Conservation (phyloP, 2,797 vertebrate genomes). For the Carapus acus region DNA sequence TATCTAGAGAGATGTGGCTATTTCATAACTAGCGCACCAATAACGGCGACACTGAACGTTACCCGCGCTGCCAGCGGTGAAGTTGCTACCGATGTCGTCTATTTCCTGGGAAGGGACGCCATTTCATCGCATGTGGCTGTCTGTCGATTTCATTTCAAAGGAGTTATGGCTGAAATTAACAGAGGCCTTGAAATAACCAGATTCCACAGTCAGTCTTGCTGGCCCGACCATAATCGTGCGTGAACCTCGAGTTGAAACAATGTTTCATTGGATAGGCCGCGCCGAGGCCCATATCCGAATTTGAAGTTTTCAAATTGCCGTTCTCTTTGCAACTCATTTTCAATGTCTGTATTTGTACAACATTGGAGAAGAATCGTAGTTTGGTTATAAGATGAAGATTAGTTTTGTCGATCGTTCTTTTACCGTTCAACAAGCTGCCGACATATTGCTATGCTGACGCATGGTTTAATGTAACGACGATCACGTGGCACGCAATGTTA, state of each 20-base stretch:
- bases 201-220: too few relatives aligned
- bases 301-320: neutral
- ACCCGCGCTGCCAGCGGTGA: slow-evolving; percentile 40
- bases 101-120: slow-evolving; percentile 36
- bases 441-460: too few relatives aligned
- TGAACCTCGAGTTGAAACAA: neutral
- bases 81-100: slow-evolving; percentile 30
- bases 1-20: accelerated
- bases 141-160: too few relatives aligned
- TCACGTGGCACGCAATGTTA: slow-evolving; percentile 19
- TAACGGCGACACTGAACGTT: slow-evolving; percentile 13
- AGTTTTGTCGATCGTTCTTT: too few relatives aligned
- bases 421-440: too few relatives aligned
- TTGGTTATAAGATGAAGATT: too few relatives aligned
- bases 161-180: too few relatives aligned
- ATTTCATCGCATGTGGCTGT: slow-evolving; percentile 8
- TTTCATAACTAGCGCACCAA: slow-evolving; percentile 3
- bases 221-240: too few relatives aligned
- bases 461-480: neutral
- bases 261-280: slow-evolving; percentile 22
- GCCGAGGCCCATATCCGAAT: neutral
- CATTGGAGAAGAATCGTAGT: too few relatives aligned
- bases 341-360: too few relatives aligned
- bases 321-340: too few relatives aligned
- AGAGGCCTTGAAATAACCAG: too few relatives aligned